These are phyloP conservation scores for Tapirus indicus DNA, from an alignment of 2,797 vertebrate species.

Conservation along the genomic window DNA sequence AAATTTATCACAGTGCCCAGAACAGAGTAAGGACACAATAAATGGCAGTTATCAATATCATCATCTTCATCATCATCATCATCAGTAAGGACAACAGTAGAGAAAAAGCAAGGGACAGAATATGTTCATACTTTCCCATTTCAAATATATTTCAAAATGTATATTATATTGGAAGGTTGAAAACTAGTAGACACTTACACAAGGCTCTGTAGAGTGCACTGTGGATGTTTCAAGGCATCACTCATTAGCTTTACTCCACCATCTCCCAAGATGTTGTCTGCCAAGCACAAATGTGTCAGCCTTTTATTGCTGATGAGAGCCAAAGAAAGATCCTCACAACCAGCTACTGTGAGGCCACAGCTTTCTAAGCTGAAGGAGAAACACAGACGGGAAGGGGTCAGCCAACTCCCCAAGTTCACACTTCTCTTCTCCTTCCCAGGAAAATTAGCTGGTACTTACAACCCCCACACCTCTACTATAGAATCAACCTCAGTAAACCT, in stretches of 20 bases:
- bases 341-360: slow-evolving; percentile 71
- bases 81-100: background rate
- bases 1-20: background rate
- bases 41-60: background rate
- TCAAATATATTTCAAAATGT: slow-evolving; percentile 18
- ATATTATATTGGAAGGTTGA: background rate
- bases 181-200: slow-evolving; percentile 73
- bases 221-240: slow-evolving; percentile 66
- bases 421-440: background rate
- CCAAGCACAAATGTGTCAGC: slow-evolving; percentile 78
- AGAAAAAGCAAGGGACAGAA: background rate
- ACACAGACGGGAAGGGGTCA: slow-evolving; percentile 31
- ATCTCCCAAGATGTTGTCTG: slow-evolving; percentile 72
- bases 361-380: slow-evolving; percentile 72
- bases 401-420: background rate
- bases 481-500: background rate
- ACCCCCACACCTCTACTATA: background rate
- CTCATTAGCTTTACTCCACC: slow-evolving; percentile 74
- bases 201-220: slow-evolving; percentile 78
- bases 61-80: background rate
- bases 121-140: background rate
- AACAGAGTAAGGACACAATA: background rate
- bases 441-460: background rate
- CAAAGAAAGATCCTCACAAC: slow-evolving; percentile 69
- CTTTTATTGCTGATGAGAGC: slow-evolving; percentile 67